Conservation (phyloP, 2,113 vertebrate genomes). For the Prietella phreatophila region DNA sequence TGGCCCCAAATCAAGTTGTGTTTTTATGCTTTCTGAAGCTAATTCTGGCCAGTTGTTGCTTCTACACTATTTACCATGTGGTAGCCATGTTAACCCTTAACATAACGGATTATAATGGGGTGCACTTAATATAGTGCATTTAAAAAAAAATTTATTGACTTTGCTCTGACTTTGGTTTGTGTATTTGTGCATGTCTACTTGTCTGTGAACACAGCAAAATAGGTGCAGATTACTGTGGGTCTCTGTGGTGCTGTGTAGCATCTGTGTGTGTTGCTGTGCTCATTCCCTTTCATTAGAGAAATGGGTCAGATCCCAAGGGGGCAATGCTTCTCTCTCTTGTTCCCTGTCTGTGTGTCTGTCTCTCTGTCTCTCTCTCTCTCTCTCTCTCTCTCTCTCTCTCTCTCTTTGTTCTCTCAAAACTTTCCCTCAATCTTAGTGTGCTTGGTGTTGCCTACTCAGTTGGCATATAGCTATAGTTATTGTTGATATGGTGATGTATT, state of each 20-base stretch:
- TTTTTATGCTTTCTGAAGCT: not conserved
- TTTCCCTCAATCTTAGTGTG: not conserved
- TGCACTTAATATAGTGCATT: not conserved
- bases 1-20: not conserved
- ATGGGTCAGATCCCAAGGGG: conserved; percentile 48
- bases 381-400: conserved; percentile 40
- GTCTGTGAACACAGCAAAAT: conserved; percentile 1
- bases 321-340: not conserved
- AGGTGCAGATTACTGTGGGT: conserved; percentile 17
- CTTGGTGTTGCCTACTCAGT: not conserved
- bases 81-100: not conserved
- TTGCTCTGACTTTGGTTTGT: not conserved
- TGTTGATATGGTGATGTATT: no score
- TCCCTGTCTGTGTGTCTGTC: conserved; percentile 26
- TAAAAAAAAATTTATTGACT: not conserved
- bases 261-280: conserved; percentile 40
- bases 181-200: conserved; percentile 24
- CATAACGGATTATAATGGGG: not conserved
- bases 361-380: conserved; percentile 31
- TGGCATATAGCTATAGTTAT: not conserved
- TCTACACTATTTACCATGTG: not conserved
- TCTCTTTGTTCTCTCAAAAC: conserved; percentile 3
- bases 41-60: not conserved
- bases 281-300: conserved; percentile 52
- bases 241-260: conserved; percentile 37